Base-by-base conservation (phyloP, 2,797 vertebrate genomes). In the Sarcophilus harrisii region DNA sequence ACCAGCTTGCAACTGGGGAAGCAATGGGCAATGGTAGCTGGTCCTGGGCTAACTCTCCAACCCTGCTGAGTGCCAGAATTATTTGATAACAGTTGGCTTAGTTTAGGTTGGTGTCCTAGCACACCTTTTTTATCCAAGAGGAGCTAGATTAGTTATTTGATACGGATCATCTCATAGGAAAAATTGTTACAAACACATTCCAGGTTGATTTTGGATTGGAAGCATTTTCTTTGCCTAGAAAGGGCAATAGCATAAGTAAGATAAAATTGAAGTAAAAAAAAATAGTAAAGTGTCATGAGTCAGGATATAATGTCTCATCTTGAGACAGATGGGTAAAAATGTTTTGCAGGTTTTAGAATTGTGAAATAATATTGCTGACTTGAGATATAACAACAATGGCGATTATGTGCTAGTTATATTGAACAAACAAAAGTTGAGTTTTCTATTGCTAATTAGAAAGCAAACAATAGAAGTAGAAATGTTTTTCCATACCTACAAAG, bases 61-160 rank as follows among this genome's bases (percentile, higher is more conserved):
- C 52, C 52, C 52, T 52, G 52, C 52, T 52, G 52, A 52, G 52
- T 52, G 6, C 52, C 52, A 52, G 52, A 52, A 52, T 52, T 52
- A 52, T 52, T 52, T 52, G 52, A 52, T 52, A 49, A 49, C 49
- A 49, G 49, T 96, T 97, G 66, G 87, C 92, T 96, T 98, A 95
- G 96, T 95, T 97, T 95, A 96, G 96, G 96, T 96, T 97, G 90
- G 94, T 90, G 59, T 94, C 94, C 87, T 96, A 95, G 92, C 95
- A 93, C 58, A 66, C 57, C 93, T 27, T 66, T 97, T 97, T 93
- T 96, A 97, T 95, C 97, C 94, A 95, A 93, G 96, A 97, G 97
- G 90, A 93, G 96, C 91, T 54, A 94, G 96, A 96, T 94, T 91
- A 97, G 96, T 97, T 95, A 92, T 93, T 96, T 96, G 91, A 91